A percentile compares a stretch with the other conserved stretches of the same genome.
phyloP scores from a whole-genome alignment of 2,113 vertebrate genomes.

The Sakesphorus luctuosus region DNA sequence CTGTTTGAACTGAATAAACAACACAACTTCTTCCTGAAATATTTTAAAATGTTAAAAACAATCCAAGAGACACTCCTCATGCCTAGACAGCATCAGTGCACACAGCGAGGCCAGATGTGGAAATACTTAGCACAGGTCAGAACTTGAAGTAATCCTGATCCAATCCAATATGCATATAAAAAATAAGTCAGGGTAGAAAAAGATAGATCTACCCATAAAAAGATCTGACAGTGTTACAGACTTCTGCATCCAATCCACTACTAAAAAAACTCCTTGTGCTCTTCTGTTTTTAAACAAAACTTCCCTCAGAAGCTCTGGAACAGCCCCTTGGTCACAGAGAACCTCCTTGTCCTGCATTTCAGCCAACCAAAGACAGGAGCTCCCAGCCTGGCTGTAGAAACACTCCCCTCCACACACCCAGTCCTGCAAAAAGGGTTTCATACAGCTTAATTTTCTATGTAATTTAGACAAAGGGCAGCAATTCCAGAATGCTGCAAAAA shows the following conservation, averaged over 20 bases:
- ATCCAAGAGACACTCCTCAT: neutral
- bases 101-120: neutral
- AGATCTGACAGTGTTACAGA: neutral
- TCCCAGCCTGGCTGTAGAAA: neutral
- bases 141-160: constrained; percentile 6
- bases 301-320: neutral
- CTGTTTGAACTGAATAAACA: neutral
- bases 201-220: neutral
- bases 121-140: constrained; percentile 31
- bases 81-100: rapidly evolving
- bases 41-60: neutral
- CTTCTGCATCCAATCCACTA: neutral
- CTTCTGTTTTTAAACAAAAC: neutral
- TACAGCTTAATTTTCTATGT: neutral
- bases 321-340: neutral
- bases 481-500: neutral
- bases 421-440: neutral
- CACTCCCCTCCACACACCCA: neutral
- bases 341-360: neutral
- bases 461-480: neutral
- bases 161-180: neutral
- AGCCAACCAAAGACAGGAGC: neutral
- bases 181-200: neutral
- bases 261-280: neutral
- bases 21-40: neutral